Percentiles rank a stretch among this genome's conserved stretches.
phyloP scores from a whole-genome alignment of 1,140 invertebrate genomes.

The Drosophila ficusphila region DNA sequence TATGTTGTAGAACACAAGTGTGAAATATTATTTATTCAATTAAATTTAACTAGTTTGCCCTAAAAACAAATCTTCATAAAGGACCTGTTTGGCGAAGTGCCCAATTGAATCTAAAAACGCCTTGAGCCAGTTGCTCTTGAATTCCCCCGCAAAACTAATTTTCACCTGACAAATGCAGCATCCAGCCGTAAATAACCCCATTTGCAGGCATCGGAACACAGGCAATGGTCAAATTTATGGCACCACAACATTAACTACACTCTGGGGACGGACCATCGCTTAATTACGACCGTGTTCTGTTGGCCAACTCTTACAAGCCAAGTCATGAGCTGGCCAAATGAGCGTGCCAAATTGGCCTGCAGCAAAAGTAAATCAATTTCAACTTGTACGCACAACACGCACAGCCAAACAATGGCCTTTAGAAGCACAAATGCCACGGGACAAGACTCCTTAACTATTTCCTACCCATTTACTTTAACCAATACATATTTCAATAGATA shows the following conservation, averaged over 20 bases:
- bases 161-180: constrained; percentile 46
- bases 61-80: no score
- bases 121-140: background rate
- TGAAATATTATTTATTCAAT: no score
- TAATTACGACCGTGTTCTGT: constrained; percentile 62
- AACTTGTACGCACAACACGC: constrained; percentile 36
- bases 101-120: constrained; percentile 31
- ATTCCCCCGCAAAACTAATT: background rate
- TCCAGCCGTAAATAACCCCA: constrained; percentile 37
- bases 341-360: constrained; percentile 65
- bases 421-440: constrained; percentile 28
- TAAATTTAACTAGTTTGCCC: no score
- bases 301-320: constrained; percentile 44
- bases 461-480: background rate
- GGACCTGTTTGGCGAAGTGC: background rate
- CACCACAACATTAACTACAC: constrained; percentile 61
- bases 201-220: constrained; percentile 21
- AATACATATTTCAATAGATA: background rate
- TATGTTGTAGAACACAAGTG: no score
- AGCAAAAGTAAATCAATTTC: constrained; percentile 68
- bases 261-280: constrained; percentile 53
- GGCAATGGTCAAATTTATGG: constrained; percentile 61
- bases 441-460: background rate
- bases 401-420: constrained; percentile 8
- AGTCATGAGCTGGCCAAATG: constrained; percentile 43